Evolutionary conservation across 35 echinoderm and acorn worm genomes (phyloP).

Genomic region (Anneissia japonica): DNA sequence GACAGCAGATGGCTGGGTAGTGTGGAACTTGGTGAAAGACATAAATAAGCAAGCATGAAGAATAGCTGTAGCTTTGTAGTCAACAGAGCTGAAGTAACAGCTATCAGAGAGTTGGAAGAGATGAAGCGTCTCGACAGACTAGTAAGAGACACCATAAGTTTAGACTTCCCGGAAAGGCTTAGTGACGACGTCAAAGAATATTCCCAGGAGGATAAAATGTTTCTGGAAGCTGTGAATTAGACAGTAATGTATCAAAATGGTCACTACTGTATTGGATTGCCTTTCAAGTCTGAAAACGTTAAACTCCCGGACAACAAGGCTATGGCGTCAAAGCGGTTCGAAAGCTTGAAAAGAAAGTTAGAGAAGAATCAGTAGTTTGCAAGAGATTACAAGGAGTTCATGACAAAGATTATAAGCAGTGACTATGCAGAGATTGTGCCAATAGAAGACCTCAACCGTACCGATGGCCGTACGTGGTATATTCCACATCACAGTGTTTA

Average conservation of each 20-base stretch:
- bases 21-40: neutral
- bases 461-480: slow-evolving; percentile 50
- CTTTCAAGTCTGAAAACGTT: slow-evolving; percentile 1
- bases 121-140: neutral
- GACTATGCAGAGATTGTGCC: slow-evolving; percentile 53
- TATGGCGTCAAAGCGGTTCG: slow-evolving; percentile 34
- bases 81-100: slow-evolving; percentile 8
- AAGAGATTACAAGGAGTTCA: slow-evolving; percentile 29
- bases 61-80: neutral
- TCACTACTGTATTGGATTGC: slow-evolving; percentile 40
- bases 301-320: slow-evolving; percentile 26
- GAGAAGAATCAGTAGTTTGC: slow-evolving; percentile 19
- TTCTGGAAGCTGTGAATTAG: no score
- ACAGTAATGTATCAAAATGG: no score
- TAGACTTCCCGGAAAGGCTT: slow-evolving; percentile 29
- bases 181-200: neutral
- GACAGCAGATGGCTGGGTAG: neutral
- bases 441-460: no score
- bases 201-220: neutral
- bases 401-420: slow-evolving; percentile 25
- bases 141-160: neutral
- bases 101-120: slow-evolving; percentile 3
- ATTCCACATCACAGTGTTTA: slow-evolving; percentile 54
- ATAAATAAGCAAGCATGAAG: no score
- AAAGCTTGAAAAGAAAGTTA: slow-evolving; percentile 22